Evolutionary conservation across 2,888 invertebrate genomes (phyloP), one percentile per base, ranked within the genome.

Genomic region (Dicyrtoma fusca): DNA sequence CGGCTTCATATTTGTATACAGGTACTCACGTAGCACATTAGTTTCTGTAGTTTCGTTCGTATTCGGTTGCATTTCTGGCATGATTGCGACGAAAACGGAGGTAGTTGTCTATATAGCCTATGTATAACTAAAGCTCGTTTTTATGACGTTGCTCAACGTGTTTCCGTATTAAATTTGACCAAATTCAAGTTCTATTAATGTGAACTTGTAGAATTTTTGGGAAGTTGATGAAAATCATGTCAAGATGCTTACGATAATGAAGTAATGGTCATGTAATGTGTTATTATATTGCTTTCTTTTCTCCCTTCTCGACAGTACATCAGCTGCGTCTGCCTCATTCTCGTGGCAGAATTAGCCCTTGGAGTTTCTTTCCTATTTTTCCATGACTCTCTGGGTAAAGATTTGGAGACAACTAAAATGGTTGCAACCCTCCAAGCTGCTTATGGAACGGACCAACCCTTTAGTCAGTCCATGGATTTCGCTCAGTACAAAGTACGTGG

Each of bases 401-500:
- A 79, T 53, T 70, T 79, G 61, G 80, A 80, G 19, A 74, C 75
- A 17, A 75, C 77, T 10, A 77, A 77, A 72, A 49, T 80, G 44
- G 71, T 76, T 5, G 66, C 76, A 0, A 79, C 74, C 19, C 76
- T 80, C 25, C 79, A 79, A 21, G 55, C 74, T 13, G 72, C 76
- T 4, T 80, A 77, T 69, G 80, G 80, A 19, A 45, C 78, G 6
- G 80, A 80, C 66, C 79, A 78, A 17, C 51, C 75, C 2, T 79
- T 80, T 65, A 80, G 77, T 21, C 77, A 80, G 65, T 77, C 80
- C 8, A 74, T 80, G 69, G 80, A 80, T 57, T 80, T 73, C 69
- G 80, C 77, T 55, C 80, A 80, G 51, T 69, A 77, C 49, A 76
- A 75, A 74, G 80, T 80, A 70, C 65, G 14, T 21, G 3, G 13